These are phyloP conservation scores for Eumeta japonica DNA, from an alignment of 1,140 invertebrate species.

Conservation along the genomic window DNA sequence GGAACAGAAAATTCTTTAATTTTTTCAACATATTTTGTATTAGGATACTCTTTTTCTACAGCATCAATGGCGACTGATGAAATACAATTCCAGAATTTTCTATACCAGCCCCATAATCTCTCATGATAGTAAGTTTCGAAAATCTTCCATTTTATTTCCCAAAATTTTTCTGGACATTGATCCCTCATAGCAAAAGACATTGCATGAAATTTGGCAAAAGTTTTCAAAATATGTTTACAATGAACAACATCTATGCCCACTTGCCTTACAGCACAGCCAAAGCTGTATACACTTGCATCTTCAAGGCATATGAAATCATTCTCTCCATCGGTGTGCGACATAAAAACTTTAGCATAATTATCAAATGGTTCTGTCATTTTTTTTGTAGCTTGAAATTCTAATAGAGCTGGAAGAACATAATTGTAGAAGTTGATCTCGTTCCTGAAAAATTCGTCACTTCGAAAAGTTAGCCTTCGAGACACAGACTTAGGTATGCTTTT, in stretches of 20 bases:
- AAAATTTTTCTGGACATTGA: conserved; percentile 60
- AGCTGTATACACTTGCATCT: conserved; percentile 61
- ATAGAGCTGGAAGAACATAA: conserved; percentile 57
- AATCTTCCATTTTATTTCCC: conserved; percentile 34
- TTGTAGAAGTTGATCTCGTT: conserved; percentile 69
- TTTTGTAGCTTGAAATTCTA: conserved; percentile 54
- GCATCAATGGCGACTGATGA: conserved; percentile 62
- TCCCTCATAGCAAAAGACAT: conserved; percentile 68
- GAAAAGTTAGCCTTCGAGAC: conserved; percentile 62
- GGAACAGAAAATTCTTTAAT: conserved; percentile 56
- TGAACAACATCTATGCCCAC: conserved; percentile 56
- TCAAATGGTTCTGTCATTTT: conserved; percentile 50
- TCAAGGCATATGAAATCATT: conserved; percentile 68
- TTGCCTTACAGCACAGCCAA: conserved; percentile 48
- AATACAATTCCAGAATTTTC: conserved; percentile 58
- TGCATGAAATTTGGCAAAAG: conserved; percentile 68
- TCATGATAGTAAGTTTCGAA: conserved; percentile 63
- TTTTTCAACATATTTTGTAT: conserved; percentile 59
- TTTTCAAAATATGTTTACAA: conserved; percentile 56
- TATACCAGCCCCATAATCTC: conserved; percentile 63
- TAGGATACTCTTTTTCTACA: conserved; percentile 62
- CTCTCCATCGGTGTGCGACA: conserved; percentile 58
- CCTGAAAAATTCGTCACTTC: conserved; percentile 66
- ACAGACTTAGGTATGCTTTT: conserved; percentile 65
- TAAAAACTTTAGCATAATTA: conserved; percentile 58